Evolutionary conservation across 2,797 vertebrate species (phyloP).

Genomic region (Tangara arthus): DNA sequence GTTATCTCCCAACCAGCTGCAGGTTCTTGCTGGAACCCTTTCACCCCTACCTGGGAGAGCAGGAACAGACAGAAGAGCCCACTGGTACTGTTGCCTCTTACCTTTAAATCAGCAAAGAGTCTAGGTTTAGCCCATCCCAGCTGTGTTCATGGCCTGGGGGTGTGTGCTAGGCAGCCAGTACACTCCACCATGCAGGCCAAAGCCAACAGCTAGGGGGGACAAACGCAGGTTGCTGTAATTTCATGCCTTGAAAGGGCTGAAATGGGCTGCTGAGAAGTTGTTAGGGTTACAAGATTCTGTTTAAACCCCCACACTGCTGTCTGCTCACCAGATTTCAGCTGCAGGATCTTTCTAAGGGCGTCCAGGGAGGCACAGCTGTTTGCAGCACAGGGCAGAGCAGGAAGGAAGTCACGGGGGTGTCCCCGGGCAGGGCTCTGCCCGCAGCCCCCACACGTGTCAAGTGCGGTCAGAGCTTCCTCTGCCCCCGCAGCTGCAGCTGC

Average conservation of each 20-base stretch:
- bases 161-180: fast-evolving
- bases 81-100: background rate
- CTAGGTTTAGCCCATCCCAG: fast-evolving
- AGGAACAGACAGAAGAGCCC: fast-evolving
- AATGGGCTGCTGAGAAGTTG: background rate
- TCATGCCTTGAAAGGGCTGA: background rate
- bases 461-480: background rate
- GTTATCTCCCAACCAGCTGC: background rate
- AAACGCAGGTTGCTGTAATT: background rate
- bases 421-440: background rate
- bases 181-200: fast-evolving
- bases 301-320: background rate
- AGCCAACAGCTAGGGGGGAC: fast-evolving
- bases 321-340: background rate
- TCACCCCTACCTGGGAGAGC: background rate
- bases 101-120: background rate
- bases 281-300: too few species aligned
- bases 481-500: background rate
- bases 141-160: background rate
- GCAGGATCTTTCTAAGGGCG: too few species aligned
- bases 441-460: background rate
- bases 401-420: background rate
- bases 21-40: background rate
- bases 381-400: background rate
- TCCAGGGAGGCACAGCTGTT: background rate